A percentile compares a stretch with the other conserved stretches of the same genome.
Conservation (phyloP, 2,797 vertebrate genomes). For the Chelon labrosus region DNA sequence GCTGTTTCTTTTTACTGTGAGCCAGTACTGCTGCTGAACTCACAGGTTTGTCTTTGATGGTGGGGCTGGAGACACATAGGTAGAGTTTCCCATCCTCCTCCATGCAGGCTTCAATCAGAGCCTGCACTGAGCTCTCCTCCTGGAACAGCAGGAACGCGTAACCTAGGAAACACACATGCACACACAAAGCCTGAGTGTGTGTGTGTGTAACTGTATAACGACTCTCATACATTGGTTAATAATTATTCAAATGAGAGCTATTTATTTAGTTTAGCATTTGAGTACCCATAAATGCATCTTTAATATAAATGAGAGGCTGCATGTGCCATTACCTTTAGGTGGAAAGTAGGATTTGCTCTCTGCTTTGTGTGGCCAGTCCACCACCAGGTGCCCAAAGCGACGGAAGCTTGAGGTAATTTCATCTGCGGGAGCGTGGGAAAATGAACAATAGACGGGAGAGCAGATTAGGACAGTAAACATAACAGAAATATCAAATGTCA, state of each 20-base stretch:
- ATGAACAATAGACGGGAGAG: background rate
- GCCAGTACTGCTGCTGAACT: conserved; percentile 71
- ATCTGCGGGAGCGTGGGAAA: conserved; percentile 79
- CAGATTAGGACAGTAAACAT: background rate
- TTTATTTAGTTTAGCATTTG: background rate
- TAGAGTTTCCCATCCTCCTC: conserved; percentile 99
- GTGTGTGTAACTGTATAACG: background rate
- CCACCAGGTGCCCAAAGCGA: conserved; percentile 97
- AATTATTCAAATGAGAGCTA: background rate
- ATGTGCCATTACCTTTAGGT: conserved; percentile 92
- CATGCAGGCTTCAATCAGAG: conserved; percentile 97
- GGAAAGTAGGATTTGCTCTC: conserved; percentile 99
- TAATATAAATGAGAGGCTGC: background rate
- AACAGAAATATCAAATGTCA: background rate
- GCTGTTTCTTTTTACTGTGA: background rate
- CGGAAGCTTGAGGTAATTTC: conserved; percentile 99
- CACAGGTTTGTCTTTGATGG: conserved; percentile 99
- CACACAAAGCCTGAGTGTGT: conserved; percentile 9
- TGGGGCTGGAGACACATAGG: conserved; percentile 98
- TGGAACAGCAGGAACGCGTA: conserved; percentile 99
- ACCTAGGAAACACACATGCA: conserved; percentile 82
- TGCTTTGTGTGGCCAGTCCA: conserved; percentile 99
- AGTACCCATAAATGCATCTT: background rate
- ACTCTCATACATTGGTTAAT: background rate
- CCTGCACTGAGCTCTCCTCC: conserved; percentile 98